A percentile compares a stretch with the other conserved stretches of the same genome.
phyloP scores from a whole-genome alignment of 2,113 vertebrate genomes.

The Alethe castanea region DNA sequence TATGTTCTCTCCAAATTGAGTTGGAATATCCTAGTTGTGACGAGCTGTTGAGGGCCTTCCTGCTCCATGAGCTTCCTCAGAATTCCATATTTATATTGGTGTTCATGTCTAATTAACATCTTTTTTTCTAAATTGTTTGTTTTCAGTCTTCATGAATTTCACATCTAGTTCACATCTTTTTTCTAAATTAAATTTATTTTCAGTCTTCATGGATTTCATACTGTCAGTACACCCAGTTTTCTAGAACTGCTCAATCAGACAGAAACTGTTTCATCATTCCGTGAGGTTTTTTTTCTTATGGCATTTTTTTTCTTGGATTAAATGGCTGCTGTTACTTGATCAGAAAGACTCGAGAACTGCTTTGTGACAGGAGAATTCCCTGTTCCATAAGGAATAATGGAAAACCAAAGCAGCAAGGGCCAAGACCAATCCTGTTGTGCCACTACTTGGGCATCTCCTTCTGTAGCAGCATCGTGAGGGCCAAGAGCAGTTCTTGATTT shows the following conservation, averaged over 20 bases:
- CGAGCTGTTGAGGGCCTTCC: rapidly evolving
- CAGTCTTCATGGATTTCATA: background rate
- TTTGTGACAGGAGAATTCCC: background rate
- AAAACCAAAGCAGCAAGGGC: background rate
- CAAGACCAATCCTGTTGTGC: rapidly evolving
- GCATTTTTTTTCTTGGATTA: background rate
- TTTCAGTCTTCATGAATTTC: background rate
- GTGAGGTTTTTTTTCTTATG: background rate
- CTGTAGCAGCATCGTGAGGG: background rate
- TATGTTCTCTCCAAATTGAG: background rate
- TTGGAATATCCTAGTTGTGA: background rate
- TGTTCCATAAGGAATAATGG: background rate
- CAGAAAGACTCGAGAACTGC: background rate
- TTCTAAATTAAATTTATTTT: background rate
- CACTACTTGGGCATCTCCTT: background rate
- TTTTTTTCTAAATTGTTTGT: background rate
- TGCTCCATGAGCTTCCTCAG: background rate
- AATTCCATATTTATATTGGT: background rate
- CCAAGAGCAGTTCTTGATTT: background rate
- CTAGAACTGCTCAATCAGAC: background rate
- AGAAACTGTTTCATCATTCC: background rate
- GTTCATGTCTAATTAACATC: background rate
- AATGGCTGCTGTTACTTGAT: background rate
- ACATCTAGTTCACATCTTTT: background rate
- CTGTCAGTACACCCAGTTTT: background rate